phyloP scores from a whole-genome alignment of 2,888 invertebrate genomes.

The Chelonus formosanus region DNA sequence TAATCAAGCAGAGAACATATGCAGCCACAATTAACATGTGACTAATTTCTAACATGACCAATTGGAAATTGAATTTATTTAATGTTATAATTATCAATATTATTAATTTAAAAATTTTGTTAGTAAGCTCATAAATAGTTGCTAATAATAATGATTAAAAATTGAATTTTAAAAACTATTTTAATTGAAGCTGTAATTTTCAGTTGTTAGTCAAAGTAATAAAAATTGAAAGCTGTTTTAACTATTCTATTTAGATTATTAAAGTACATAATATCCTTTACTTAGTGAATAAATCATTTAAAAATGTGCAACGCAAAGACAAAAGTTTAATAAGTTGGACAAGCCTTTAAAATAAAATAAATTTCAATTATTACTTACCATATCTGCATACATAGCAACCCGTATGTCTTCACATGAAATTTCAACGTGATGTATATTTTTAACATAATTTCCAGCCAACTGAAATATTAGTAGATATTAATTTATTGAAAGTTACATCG shows the following conservation, averaged over 20 bases:
- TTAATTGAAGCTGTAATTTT: too few species aligned
- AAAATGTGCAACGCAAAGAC: too few species aligned
- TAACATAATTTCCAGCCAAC: constrained; percentile 96
- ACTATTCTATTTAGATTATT: too few species aligned
- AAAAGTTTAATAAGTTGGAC: too few species aligned
- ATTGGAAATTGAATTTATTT: constrained; percentile 34
- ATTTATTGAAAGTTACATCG: neutral
- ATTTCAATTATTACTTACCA: constrained; percentile 70
- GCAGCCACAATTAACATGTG: constrained; percentile 58
- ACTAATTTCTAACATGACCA: constrained; percentile 50
- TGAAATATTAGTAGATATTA: constrained; percentile 56
- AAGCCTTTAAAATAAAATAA: neutral
- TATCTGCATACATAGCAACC: constrained; percentile 98
- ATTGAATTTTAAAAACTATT: too few species aligned
- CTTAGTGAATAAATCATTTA: too few species aligned
- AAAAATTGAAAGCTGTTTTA: too few species aligned
- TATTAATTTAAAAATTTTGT: constrained; percentile 3
- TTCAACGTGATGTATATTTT: constrained; percentile 91
- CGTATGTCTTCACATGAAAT: constrained; percentile 94
- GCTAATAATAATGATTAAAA: too few species aligned
- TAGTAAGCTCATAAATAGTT: neutral
- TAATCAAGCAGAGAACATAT: constrained; percentile 60
- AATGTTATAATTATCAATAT: neutral
- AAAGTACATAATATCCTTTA: too few species aligned
- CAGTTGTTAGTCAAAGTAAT: too few species aligned